phyloP scores from a whole-genome alignment of 2,888 invertebrate genomes.

The Mythimna ferrago region DNA sequence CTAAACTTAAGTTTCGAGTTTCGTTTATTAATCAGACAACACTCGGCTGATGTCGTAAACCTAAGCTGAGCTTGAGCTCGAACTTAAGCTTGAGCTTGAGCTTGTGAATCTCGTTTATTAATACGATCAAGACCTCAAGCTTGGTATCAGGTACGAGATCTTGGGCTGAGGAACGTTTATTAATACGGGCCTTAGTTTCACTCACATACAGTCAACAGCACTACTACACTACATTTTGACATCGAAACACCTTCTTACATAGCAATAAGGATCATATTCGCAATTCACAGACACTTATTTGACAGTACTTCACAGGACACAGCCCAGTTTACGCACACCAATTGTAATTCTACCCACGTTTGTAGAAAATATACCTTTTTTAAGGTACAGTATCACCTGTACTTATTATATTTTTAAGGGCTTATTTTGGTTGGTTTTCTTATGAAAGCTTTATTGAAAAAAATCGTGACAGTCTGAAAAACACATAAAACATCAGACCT shows the following conservation, averaged over 20 bases:
- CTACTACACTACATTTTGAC: neutral
- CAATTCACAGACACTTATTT: neutral
- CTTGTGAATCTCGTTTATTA: too few species aligned
- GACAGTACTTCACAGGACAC: neutral
- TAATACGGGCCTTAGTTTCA: conserved; percentile 9
- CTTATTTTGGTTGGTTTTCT: neutral
- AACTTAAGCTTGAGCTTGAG: too few species aligned
- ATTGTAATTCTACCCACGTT: conserved; percentile 40
- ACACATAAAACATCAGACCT: neutral
- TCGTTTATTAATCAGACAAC: too few species aligned
- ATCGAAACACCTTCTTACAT: neutral
- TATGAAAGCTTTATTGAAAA: neutral
- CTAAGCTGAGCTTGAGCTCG: too few species aligned
- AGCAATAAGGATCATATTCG: neutral
- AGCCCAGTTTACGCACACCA: neutral
- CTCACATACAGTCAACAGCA: neutral
- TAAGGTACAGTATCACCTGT: conserved; percentile 41
- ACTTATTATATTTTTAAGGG: conserved; percentile 36
- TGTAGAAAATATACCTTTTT: conserved; percentile 38
- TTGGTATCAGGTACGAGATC: too few species aligned
- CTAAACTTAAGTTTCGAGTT: too few species aligned
- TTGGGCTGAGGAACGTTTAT: too few species aligned
- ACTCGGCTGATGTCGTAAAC: too few species aligned
- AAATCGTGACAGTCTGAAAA: neutral
- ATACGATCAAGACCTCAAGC: too few species aligned